Percentiles rank a stretch among this genome's conserved stretches.
phyloP scores from a whole-genome alignment of 2,888 invertebrate species.

The Sycophila texana region DNA sequence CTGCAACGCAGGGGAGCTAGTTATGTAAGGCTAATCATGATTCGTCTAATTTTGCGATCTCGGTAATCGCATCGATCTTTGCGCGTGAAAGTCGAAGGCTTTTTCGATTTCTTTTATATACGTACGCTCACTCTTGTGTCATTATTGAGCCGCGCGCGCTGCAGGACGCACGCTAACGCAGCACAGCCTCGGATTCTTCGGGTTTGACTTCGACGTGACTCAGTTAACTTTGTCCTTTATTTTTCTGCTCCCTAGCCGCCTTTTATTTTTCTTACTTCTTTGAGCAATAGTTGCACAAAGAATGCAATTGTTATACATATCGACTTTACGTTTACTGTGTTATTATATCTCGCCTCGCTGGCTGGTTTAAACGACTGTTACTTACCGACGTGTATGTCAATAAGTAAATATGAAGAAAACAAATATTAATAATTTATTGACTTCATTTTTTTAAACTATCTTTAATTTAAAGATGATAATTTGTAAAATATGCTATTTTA shows the following conservation, averaged over 20 bases:
- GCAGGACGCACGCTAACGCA: not conserved
- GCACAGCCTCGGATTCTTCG: slow-evolving; percentile 30
- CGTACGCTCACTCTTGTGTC: slow-evolving; percentile 13
- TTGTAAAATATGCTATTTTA: no score
- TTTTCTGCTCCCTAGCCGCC: not conserved
- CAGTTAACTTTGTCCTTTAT: slow-evolving; percentile 43
- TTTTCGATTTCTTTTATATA: slow-evolving; percentile 47
- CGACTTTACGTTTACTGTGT: no score
- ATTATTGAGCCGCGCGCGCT: slow-evolving; percentile 7
- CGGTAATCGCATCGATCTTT: slow-evolving; percentile 50
- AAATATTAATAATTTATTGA: no score
- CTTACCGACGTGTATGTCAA: no score
- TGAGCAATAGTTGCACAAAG: not conserved
- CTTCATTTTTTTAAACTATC: no score
- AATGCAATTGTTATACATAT: slow-evolving; percentile 27
- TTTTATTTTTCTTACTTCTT: slow-evolving; percentile 26
- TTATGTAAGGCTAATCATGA: slow-evolving; percentile 55
- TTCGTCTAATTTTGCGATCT: slow-evolving; percentile 53
- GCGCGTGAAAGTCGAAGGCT: slow-evolving; percentile 55
- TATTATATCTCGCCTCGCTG: no score
- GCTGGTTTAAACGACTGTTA: no score
- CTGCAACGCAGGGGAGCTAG: slow-evolving; percentile 21
- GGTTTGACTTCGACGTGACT: slow-evolving; percentile 46
- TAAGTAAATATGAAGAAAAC: no score
- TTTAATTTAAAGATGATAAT: no score